These are phyloP conservation scores for Dermochelys coriacea DNA, from an alignment of 2,797 vertebrate genomes.

Conservation along the genomic window DNA sequence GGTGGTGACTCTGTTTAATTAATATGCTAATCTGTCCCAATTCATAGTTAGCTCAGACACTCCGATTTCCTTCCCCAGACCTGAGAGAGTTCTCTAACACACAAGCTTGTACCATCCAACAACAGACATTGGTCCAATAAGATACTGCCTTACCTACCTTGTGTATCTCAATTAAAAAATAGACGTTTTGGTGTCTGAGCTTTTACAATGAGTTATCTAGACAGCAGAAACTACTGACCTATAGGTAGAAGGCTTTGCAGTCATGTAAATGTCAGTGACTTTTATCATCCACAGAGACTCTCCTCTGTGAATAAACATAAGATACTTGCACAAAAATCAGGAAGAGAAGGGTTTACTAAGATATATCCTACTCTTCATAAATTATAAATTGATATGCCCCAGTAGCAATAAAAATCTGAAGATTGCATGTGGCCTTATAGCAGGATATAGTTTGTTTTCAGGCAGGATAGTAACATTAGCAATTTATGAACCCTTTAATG, in stretches of 20 bases:
- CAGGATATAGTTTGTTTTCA: not conserved
- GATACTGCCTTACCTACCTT: not conserved
- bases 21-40: not conserved
- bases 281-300: not conserved
- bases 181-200: not conserved
- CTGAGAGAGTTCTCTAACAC: not conserved
- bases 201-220: not conserved
- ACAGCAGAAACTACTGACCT: not conserved
- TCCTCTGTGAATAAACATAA: not conserved
- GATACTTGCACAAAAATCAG: not conserved
- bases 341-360: not conserved
- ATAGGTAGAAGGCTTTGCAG: not conserved
- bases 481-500: not conserved
- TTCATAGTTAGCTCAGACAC: not conserved
- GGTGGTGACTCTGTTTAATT: not conserved
- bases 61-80: not conserved
- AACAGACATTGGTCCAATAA: not conserved
- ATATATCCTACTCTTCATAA: not conserved
- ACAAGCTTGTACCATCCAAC: not conserved
- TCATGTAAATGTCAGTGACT: not conserved
- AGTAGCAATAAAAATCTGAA: not conserved
- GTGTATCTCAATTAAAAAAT: not conserved
- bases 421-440: not conserved
- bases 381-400: not conserved
- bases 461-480: not conserved